Conservation (phyloP, 2,888 invertebrate genomes). For the Tenthredo livida region DNA sequence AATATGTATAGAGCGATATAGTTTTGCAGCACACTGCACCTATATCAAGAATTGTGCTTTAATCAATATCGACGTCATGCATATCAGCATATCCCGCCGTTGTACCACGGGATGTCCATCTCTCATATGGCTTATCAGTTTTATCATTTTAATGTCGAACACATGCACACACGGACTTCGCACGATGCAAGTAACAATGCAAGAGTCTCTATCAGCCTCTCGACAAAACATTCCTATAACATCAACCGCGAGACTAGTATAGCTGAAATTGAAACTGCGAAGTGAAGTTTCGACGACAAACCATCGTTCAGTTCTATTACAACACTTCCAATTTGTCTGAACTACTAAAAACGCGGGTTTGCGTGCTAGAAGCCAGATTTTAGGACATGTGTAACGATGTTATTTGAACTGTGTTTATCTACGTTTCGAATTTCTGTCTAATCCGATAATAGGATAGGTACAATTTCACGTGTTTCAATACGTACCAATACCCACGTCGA, state of each 20-base stretch:
- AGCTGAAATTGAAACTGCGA: not conserved
- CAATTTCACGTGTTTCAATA: not conserved
- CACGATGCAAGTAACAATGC: not conserved
- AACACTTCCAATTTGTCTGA: not conserved
- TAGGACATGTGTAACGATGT: not conserved
- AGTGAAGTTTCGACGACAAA: not conserved
- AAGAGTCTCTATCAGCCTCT: not conserved
- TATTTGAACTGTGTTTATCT: not conserved
- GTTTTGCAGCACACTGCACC: not conserved
- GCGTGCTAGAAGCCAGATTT: not conserved
- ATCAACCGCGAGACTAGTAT: not conserved
- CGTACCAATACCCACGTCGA: not conserved
- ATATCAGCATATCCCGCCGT: not conserved
- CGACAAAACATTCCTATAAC: not conserved
- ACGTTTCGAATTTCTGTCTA: not conserved
- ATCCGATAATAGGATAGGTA: not conserved
- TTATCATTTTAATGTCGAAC: not conserved
- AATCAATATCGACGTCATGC: not conserved
- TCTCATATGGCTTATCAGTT: not conserved
- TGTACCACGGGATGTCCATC: not conserved
- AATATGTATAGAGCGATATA: not conserved
- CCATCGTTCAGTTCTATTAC: not conserved
- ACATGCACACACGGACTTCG: not conserved
- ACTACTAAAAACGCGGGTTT: not conserved
- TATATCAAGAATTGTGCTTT: not conserved